Evolutionary conservation across 2,113 vertebrate genomes (phyloP).

Genomic region (Trinectes maculatus): DNA sequence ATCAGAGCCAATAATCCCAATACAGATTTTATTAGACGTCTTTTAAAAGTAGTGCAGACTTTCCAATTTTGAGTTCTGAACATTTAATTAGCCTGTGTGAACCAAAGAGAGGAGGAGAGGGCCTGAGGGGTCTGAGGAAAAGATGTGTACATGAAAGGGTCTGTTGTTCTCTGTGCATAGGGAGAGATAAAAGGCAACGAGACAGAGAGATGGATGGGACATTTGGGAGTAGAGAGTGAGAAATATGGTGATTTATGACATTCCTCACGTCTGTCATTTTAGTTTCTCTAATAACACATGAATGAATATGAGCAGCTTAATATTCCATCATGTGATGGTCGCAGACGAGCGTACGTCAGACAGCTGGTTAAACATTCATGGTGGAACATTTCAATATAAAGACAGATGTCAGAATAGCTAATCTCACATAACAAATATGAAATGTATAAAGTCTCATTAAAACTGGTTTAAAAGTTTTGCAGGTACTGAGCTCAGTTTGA

Average conservation of each 20-base stretch:
- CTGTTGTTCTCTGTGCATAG: constrained; percentile 72
- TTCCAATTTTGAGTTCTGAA: constrained; percentile 78
- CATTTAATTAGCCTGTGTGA: constrained; percentile 80
- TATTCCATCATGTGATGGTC: background rate
- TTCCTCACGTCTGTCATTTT: constrained; percentile 19
- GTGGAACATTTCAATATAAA: too few species aligned
- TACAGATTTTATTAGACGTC: background rate
- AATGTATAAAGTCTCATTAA: too few species aligned
- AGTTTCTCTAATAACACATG: background rate
- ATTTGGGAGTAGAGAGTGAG: constrained; percentile 42
- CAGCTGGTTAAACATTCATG: background rate
- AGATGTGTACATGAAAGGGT: constrained; percentile 77
- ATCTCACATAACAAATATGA: too few species aligned
- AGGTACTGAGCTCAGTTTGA: too few species aligned
- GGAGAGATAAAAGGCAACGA: constrained; percentile 69
- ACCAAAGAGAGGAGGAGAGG: constrained; percentile 60
- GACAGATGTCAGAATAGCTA: background rate
- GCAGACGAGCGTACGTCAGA: background rate
- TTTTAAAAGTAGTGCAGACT: constrained; percentile 44
- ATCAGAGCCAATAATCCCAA: background rate
- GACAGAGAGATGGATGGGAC: constrained; percentile 71
- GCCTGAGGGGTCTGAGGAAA: constrained; percentile 67
- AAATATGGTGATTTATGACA: constrained; percentile 54
- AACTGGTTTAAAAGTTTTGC: too few species aligned
- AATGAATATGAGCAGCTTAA: background rate